Evolutionary conservation across 2,888 invertebrate species (phyloP).

Genomic region (Rotaria magnacalcarata): DNA sequence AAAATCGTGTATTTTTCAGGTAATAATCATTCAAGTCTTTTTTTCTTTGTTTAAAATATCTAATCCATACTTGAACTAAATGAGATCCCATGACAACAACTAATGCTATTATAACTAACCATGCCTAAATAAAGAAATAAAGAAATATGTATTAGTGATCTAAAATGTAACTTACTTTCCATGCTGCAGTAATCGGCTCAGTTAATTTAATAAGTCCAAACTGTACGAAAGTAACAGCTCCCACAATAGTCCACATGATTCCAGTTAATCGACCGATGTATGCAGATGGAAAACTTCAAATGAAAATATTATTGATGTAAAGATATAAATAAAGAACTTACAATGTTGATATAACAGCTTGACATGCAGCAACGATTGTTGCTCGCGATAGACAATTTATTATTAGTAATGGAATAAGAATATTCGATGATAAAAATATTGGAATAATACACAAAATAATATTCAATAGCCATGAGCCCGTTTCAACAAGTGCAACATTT

Average conservation of each 20-base stretch:
- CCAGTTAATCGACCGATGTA: constrained; percentile 5
- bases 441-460: neutral
- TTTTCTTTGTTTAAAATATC: neutral
- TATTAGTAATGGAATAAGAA: neutral
- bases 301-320: too few relatives aligned
- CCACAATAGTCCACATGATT: neutral
- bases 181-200: neutral
- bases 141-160: neutral
- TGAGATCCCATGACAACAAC: neutral
- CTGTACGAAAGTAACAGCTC: neutral
- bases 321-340: neutral
- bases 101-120: neutral
- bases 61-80: neutral
- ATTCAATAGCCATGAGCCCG: constrained; percentile 12
- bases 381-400: neutral
- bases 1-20: too few relatives aligned
- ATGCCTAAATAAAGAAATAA: neutral
- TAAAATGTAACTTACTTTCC: neutral
- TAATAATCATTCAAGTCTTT: too few relatives aligned
- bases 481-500: neutral
- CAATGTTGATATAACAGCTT: constrained; percentile 16
- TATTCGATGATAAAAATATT: neutral
- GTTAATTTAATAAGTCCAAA: neutral
- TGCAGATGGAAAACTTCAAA: neutral
- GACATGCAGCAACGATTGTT: constrained; percentile 6